These are phyloP conservation scores for Euura lappo DNA, from an alignment of 1,140 invertebrate genomes.

Conservation along the genomic window DNA sequence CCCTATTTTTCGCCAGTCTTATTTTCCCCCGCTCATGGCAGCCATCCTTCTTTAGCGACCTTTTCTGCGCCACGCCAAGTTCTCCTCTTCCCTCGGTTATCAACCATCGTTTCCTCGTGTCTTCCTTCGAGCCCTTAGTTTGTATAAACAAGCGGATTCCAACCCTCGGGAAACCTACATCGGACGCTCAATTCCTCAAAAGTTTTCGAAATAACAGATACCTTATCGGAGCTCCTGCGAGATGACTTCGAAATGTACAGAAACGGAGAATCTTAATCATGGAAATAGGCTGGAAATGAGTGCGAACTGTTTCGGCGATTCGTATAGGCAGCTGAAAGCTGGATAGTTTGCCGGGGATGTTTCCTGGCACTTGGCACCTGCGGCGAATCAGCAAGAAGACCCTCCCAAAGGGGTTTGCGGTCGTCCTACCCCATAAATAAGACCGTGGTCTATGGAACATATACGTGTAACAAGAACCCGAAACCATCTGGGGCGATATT, in stretches of 20 bases:
- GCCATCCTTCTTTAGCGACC: too few species aligned
- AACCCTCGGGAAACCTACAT: slow-evolving; percentile 26
- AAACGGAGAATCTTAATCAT: too few species aligned
- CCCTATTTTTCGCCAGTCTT: neutral
- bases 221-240: too few species aligned
- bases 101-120: too few species aligned
- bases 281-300: too few species aligned
- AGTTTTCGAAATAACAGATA: too few species aligned
- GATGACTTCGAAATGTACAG: too few species aligned
- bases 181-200: too few species aligned
- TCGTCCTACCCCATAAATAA: neutral
- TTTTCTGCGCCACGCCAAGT: neutral
- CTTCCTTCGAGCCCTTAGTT: slow-evolving; percentile 26
- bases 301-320: too few species aligned
- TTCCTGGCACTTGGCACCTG: slow-evolving; percentile 1
- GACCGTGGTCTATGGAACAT: neutral
- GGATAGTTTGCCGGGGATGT: neutral
- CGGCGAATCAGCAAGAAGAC: neutral
- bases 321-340: too few species aligned
- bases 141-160: slow-evolving; percentile 49
- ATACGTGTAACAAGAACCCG: neutral
- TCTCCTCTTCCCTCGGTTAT: neutral
- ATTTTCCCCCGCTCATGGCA: too few species aligned
- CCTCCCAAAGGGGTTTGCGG: neutral
- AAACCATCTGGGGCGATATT: neutral